These are phyloP conservation scores for Nicator chloris DNA, from an alignment of 2,113 vertebrate species.

Conservation along the genomic window DNA sequence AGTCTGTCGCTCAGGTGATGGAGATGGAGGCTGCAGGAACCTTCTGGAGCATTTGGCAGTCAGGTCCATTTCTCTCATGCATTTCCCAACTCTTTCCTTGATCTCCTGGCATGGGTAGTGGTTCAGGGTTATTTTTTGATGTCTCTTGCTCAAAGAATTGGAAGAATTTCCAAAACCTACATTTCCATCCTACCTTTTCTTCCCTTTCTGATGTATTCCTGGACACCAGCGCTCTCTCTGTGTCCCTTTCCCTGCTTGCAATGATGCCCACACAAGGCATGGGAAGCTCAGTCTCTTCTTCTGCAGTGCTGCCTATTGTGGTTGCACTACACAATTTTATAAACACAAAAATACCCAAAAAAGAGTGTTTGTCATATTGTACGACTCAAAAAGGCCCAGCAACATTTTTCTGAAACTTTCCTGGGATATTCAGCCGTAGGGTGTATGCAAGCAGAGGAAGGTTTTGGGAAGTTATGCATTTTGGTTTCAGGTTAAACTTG, in stretches of 20 bases:
- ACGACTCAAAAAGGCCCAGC: neutral
- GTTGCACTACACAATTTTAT: neutral
- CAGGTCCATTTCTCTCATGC: neutral
- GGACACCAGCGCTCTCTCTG: neutral
- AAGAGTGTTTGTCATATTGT: neutral
- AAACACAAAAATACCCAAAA: neutral
- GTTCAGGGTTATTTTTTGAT: neutral
- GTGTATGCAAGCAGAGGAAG: neutral
- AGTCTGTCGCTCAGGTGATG: slow-evolving; percentile 65
- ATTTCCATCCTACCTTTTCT: neutral
- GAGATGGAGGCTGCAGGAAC: slow-evolving; percentile 55
- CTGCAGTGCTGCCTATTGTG: neutral
- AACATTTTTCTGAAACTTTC: neutral
- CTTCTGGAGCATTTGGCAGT: slow-evolving; percentile 60
- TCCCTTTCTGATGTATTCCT: neutral
- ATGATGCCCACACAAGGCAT: neutral
- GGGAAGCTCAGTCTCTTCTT: neutral
- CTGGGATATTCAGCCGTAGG: neutral
- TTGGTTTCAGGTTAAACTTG: neutral
- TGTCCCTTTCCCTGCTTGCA: neutral
- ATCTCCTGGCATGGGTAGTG: neutral
- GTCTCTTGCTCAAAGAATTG: neutral
- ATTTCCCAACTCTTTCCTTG: neutral
- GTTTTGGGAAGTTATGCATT: neutral
- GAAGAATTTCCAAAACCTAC: neutral